Evolutionary conservation across 1,140 invertebrate species (phyloP), one percentile per base, ranked within the genome.

Genomic region (Sitophilus oryzae): DNA sequence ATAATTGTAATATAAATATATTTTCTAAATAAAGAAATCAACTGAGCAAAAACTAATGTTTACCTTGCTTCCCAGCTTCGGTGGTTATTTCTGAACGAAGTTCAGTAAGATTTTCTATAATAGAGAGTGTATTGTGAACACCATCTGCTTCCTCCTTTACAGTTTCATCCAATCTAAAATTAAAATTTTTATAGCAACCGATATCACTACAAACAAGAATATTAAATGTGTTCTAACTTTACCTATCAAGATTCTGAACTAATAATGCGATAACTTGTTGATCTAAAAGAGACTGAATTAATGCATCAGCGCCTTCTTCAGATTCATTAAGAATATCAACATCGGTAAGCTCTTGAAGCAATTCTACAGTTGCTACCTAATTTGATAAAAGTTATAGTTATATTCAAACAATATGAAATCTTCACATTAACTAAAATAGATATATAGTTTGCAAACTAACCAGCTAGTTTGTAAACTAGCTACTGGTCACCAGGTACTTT

Each of bases 71-170:
- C 10, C 83, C 87, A 41, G 91, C 86, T 67, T 96, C 89, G 15
- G 78, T 67, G 63, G 87, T 88, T 19, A 96, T 75, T 59, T 95
- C 86, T 43, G 87, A 85, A 43, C 85, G 80, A 55, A 96, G 88
- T 75, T 99, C 96, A n/a, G 88, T 83, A 8, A 95, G 77, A 72
- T 95, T 95, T 76, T 94, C 91, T 66, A 95, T 66, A 18, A 69
- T 69, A n/a, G 67, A 86, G 64, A 99, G 76, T 11, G 93, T 91
- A 69, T 98, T 96, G 71, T 96, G 92, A 15, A 99, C 91, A 41
- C 95, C 96, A 74, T 98, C 94, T 40, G 87, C 79, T 74, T 99
- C 96, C 74, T 98, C 95, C 72, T 93, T 92, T 3, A 93, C 83
- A 56, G 75, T 78, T 76, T 99, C 96, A 77, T 98, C 94, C 1